Percentiles rank a stretch among this genome's conserved stretches.
Conservation (phyloP, 2,888 invertebrate genomes). For the Sipha maydis region DNA sequence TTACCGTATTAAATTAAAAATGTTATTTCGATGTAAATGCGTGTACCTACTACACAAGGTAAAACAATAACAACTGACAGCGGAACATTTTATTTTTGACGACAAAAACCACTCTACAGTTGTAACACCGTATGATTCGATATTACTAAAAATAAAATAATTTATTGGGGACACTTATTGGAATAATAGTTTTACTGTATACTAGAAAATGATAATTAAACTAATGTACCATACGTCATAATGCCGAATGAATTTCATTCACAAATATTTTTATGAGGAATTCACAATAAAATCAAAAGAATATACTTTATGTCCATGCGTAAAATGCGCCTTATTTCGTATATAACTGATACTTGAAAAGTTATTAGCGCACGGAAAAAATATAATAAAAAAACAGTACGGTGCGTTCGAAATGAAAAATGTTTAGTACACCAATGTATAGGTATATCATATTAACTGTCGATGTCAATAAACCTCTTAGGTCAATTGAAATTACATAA, state of each 20-base stretch:
- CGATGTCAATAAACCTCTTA: slow-evolving; percentile 41
- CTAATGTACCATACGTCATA: not conserved
- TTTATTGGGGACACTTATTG: no score
- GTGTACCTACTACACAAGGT: no score
- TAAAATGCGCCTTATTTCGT: not conserved
- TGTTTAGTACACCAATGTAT: not conserved
- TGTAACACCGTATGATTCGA: no score
- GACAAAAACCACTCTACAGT: no score
- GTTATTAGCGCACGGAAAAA: not conserved
- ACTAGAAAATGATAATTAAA: not conserved
- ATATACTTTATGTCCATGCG: not conserved
- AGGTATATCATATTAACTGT: not conserved
- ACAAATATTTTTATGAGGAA: not conserved
- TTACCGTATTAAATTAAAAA: no score
- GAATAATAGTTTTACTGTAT: no score
- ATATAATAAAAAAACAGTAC: not conserved
- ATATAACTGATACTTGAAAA: not conserved
- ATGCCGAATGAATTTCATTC: not conserved
- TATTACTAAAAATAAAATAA: no score
- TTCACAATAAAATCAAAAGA: not conserved
- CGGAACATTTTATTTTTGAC: no score
- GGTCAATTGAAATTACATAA: slow-evolving; percentile 36
- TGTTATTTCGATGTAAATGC: no score
- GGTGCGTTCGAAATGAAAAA: slow-evolving; percentile 14
- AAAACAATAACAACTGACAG: no score